These are phyloP conservation scores for Dendrolimus kikuchii DNA, from an alignment of 1,140 invertebrate genomes.

Conservation along the genomic window DNA sequence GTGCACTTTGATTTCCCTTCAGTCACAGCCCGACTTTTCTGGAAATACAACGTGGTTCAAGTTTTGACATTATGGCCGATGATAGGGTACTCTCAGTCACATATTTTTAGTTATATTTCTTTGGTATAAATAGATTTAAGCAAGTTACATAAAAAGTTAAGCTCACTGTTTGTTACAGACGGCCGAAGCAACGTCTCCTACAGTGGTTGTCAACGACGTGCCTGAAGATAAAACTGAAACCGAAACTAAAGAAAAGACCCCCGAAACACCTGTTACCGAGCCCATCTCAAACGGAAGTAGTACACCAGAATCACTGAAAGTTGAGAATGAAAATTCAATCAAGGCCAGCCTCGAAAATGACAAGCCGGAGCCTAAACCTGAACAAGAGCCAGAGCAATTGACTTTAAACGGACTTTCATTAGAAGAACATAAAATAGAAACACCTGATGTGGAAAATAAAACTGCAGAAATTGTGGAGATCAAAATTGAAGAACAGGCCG, in stretches of 20 bases:
- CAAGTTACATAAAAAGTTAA: neutral
- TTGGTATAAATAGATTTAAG: no score
- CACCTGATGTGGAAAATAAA: slow-evolving; percentile 28
- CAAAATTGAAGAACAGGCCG: slow-evolving; percentile 43
- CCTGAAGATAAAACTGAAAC: slow-evolving; percentile 39
- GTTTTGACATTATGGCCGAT: slow-evolving; percentile 28
- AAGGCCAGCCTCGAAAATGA: slow-evolving; percentile 26
- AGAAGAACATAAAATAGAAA: slow-evolving; percentile 49
- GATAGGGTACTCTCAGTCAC: slow-evolving; percentile 26
- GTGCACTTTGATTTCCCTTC: slow-evolving; percentile 25
- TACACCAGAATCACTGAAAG: slow-evolving; percentile 61
- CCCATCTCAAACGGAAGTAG: slow-evolving; percentile 66
- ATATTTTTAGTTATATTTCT: slow-evolving; percentile 9
- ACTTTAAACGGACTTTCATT: slow-evolving; percentile 61
- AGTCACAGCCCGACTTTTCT: slow-evolving; percentile 29
- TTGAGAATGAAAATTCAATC: slow-evolving; percentile 37
- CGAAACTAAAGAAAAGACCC: slow-evolving; percentile 59
- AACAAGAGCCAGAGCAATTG: slow-evolving; percentile 48
- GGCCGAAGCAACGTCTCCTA: slow-evolving; percentile 38
- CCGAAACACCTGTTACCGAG: slow-evolving; percentile 68
- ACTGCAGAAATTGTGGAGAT: slow-evolving; percentile 41
- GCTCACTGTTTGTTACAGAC: slow-evolving; percentile 35
- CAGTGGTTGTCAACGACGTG: slow-evolving; percentile 36
- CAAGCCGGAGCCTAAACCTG: slow-evolving; percentile 39
- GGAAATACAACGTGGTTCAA: slow-evolving; percentile 10